These are phyloP conservation scores for Pogonus chalceus DNA, from an alignment of 1,140 invertebrate species.

Conservation along the genomic window DNA sequence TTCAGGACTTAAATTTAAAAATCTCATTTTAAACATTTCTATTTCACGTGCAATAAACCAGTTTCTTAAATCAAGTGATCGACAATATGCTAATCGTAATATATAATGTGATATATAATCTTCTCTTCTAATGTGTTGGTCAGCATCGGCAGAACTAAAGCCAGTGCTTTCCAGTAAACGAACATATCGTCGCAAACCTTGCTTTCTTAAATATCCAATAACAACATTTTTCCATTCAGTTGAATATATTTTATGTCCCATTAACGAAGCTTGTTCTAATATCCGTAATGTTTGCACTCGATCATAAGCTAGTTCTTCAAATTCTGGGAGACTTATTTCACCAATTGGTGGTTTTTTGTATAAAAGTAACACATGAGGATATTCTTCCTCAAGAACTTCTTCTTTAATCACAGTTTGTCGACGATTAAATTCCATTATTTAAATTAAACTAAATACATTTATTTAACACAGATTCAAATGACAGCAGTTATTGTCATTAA, in stretches of 20 bases:
- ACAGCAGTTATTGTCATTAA: no score
- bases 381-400: conserved; percentile 35
- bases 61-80: conserved; percentile 69
- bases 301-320: conserved; percentile 78
- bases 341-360: conserved; percentile 69
- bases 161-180: conserved; percentile 41
- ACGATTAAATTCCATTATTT: conserved; percentile 28
- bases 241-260: conserved; percentile 48
- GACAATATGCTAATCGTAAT: conserved; percentile 80
- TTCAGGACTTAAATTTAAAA: conserved; percentile 50
- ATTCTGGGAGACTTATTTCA: conserved; percentile 67
- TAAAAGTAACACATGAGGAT: conserved; percentile 66
- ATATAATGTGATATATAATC: conserved; percentile 93
- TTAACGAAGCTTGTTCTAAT: conserved; percentile 57
- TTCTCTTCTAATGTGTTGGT: conserved; percentile 53
- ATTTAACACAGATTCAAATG: no score
- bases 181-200: conserved; percentile 54
- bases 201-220: conserved; percentile 55
- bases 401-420: conserved; percentile 30
- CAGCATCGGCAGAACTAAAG: conserved; percentile 41
- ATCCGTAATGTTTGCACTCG: conserved; percentile 69
- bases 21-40: conserved; percentile 82
- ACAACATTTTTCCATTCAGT: conserved; percentile 66
- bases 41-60: conserved; percentile 88
- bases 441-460: background rate